Evolutionary conservation across 1,140 invertebrate species (phyloP).

Genomic region (Pantala flavescens): DNA sequence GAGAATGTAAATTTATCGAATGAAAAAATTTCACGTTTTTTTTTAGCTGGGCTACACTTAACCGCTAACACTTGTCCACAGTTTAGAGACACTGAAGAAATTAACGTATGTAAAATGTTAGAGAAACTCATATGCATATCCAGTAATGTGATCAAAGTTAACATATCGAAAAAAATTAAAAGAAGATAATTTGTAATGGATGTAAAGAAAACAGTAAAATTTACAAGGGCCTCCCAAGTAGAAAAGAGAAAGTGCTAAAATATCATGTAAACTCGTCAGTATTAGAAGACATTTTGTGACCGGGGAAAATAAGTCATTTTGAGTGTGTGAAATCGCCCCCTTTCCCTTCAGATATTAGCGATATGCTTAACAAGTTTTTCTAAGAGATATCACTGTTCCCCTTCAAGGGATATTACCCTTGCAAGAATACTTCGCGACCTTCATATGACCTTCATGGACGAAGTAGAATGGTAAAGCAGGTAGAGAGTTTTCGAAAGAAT

Average conservation of each 20-base stretch:
- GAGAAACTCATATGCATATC: background rate
- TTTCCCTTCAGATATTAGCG: background rate
- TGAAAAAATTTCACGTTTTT: background rate
- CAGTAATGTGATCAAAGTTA: background rate
- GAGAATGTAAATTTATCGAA: background rate
- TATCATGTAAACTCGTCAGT: background rate
- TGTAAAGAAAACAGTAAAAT: background rate
- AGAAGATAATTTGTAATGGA: background rate
- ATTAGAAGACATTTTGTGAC: background rate
- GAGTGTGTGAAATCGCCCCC: background rate
- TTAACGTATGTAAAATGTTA: too few species aligned
- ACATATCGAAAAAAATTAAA: background rate
- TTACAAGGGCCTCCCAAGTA: background rate
- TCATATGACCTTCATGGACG: too few species aligned
- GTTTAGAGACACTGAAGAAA: background rate
- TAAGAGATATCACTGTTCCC: too few species aligned
- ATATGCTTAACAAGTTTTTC: background rate
- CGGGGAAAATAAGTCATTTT: background rate
- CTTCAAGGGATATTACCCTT: too few species aligned
- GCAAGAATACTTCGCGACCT: too few species aligned
- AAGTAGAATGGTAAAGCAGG: too few species aligned
- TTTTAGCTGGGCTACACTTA: background rate
- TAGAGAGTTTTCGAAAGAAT: too few species aligned
- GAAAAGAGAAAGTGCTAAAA: background rate
- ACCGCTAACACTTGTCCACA: background rate